Base-by-base conservation (phyloP, 1,140 invertebrate species). In the Chymomyza costata region DNA sequence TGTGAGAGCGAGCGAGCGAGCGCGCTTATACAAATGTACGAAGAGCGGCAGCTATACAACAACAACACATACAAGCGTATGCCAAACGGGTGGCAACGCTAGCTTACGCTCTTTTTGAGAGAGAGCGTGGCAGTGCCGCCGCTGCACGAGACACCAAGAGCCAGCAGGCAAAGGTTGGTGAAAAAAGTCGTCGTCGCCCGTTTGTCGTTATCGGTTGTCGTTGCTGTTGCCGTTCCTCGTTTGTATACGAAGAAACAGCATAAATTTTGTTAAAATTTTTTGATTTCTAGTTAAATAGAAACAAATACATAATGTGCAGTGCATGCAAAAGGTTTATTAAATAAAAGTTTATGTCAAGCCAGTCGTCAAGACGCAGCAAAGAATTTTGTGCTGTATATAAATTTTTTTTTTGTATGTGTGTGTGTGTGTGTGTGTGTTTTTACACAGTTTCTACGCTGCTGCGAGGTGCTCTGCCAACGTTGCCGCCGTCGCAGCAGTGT, bases 131-230 rank as follows among this genome's bases (percentile, higher is more conserved):
- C 52, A 55, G 15, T 13, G 55, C 37, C 44, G 57, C 45, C 55
- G 57, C 57, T 35, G 52, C 52, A 55, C 43, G 19, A 47, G 51
- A n/a, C n/a, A n/a, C n/a, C n/a, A n/a, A n/a, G n/a, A n/a, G n/a
- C n/a, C 37, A 45, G 28, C 14, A 49, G 45, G n/a, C n/a, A 59
- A 60, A 60, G 57, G 52, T 60, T 60, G 44, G 57, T 60, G 57
- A 55, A 60, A 60, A 55, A 60, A 52, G 47, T 21, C 40, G 32
- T 52, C 55, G 51, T 60, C 51, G 57, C 50, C 56, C 50, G 28
- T 49, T 53, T 46, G 41, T 59, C 56, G 56, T 59, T 59, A 59
- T 59, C 56, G 56, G 51, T 38, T 60, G 56, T 37, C 51, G 56
- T 47, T 34, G 56, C 56, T n/a, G n/a, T n/a, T n/a, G 56, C 43